Evolutionary conservation across 2,888 invertebrate species (phyloP).

Genomic region (Andrena marginata): DNA sequence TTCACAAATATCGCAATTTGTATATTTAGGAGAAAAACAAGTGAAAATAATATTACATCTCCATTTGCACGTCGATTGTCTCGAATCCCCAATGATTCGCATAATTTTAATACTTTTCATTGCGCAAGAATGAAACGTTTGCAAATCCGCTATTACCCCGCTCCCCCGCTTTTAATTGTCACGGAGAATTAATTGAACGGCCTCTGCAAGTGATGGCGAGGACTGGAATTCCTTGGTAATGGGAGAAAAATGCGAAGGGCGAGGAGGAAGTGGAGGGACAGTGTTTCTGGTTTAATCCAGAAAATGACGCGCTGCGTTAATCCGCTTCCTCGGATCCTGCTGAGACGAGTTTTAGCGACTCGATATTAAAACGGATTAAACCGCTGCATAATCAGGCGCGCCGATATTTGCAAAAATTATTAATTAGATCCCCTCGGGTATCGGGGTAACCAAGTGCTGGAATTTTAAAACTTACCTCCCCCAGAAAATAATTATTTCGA

Average conservation of each 20-base stretch:
- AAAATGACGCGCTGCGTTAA: conserved; percentile 18
- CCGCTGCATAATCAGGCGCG: not conserved
- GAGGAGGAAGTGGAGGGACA: not conserved
- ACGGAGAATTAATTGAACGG: conserved; percentile 12
- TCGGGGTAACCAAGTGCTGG: too few relatives aligned
- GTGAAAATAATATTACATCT: too few relatives aligned
- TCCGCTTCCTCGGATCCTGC: conserved; percentile 23
- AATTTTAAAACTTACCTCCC: too few relatives aligned
- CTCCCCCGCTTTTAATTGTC: conserved; percentile 6
- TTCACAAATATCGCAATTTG: too few relatives aligned
- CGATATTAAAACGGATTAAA: conserved; percentile 23
- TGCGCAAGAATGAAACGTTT: not conserved
- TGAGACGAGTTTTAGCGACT: not conserved
- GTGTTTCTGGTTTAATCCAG: conserved; percentile 33
- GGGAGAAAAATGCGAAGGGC: conserved; percentile 4
- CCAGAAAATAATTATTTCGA: too few relatives aligned
- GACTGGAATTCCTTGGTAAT: conserved; percentile 13
- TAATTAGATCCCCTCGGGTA: not conserved
- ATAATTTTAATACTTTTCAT: not conserved
- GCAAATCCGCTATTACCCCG: not conserved
- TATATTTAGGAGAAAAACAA: too few relatives aligned
- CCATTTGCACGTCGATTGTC: not conserved
- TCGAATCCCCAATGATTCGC: not conserved
- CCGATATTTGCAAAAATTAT: conserved; percentile 14
- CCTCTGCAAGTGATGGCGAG: conserved; percentile 1